Conservation (phyloP, 2,888 invertebrate genomes). For the Lochmaea crataegi region DNA sequence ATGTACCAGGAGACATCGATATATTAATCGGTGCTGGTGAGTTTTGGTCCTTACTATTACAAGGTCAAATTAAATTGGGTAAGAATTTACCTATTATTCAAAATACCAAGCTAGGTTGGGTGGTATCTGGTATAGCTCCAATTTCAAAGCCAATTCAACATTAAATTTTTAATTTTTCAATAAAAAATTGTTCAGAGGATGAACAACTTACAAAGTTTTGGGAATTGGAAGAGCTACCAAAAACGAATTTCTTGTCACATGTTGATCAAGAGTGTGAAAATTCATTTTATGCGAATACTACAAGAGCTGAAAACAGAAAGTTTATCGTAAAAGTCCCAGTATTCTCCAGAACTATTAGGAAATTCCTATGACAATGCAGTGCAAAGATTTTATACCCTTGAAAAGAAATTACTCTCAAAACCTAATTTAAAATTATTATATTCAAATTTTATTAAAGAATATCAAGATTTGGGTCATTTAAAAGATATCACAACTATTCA, state of each 20-base stretch:
- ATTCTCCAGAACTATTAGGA: constrained; percentile 7
- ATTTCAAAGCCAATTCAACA: background rate
- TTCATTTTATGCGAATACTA: constrained; percentile 6
- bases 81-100: too few species aligned
- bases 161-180: background rate
- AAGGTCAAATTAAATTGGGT: too few species aligned
- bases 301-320: background rate
- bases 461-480: too few species aligned
- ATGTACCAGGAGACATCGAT: too few species aligned
- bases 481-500: too few species aligned
- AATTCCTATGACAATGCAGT: constrained; percentile 12
- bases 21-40: too few species aligned
- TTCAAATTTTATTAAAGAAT: too few species aligned
- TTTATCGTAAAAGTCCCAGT: constrained; percentile 19
- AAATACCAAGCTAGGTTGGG: background rate
- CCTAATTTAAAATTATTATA: too few species aligned
- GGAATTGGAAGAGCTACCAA: constrained; percentile 4
- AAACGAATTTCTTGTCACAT: background rate
- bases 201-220: constrained; percentile 17
- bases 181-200: background rate
- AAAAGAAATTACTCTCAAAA: too few species aligned
- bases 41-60: too few species aligned
- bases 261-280: constrained; percentile 24
- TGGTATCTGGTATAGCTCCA: background rate
- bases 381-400: too few species aligned